Evolutionary conservation across 2,797 vertebrate species (phyloP), one percentile per base, ranked within the genome.

Genomic region (Craterocephalus amniculus): DNA sequence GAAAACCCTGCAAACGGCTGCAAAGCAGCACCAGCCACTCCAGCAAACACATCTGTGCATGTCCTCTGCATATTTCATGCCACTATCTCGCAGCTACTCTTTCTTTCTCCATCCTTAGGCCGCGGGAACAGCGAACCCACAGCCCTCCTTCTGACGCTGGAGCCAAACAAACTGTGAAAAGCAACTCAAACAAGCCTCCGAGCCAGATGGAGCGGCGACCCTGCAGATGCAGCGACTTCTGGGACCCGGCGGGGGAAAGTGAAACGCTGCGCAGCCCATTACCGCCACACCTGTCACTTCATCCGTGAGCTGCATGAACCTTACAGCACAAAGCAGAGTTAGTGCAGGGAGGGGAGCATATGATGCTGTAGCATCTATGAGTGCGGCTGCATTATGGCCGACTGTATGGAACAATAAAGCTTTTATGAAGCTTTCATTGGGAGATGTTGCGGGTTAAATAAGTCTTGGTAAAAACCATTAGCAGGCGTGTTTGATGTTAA

Each of bases 341-440:
- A 11, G 52, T 18, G 75, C 36, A 16, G 24, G 9, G 26, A 40
- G 6, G 24, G 14, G 11, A 27, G 63, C 4, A 3, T 1, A 0
- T 63, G 12, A 8, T 22, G 6, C 62, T 26, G 55, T 0, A n/a
- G 58, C 31, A 34, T 34, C 29, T 45, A n/a, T 6, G 13, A 61
- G 56, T 32, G 54, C 0, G 58, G 6, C 67, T 32, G 62, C 68
- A 20, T 63, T 31, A 51, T 9, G 48, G 16, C 65, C 0, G 0
- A 1, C 70, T 0, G 29, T 66, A 54, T 56, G 55, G 76, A 78
- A 84, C 70, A 2, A 79, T 85, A 58, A 80, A 82, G 74, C 67
- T 82, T 87, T 82, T 40, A 84, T 84, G 82, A 81, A 56, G 72
- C 79, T 75, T 65, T 54, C 34, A 61, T 61, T 58, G 31, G 56